phyloP scores from a whole-genome alignment of 2,888 invertebrate genomes.

The Drosophila ustulata region DNA sequence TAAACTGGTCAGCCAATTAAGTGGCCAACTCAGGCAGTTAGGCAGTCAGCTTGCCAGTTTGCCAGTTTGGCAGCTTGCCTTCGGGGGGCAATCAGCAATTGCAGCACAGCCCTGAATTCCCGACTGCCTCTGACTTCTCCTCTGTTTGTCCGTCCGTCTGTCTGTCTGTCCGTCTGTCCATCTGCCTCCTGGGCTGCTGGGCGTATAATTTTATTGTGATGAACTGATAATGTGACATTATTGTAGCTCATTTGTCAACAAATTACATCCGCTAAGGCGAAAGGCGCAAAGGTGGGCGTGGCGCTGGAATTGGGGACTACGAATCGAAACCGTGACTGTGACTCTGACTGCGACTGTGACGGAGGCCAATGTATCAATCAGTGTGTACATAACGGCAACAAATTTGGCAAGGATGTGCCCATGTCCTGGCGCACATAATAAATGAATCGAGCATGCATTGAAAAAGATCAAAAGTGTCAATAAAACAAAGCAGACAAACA shows the following conservation, averaged over 20 bases:
- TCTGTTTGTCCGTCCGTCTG: too few species aligned
- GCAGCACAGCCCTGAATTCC: conserved; percentile 30
- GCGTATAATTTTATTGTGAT: conserved; percentile 80
- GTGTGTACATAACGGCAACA: conserved; percentile 60
- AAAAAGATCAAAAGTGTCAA: conserved; percentile 80
- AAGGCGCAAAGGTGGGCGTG: conserved; percentile 46
- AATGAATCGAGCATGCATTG: conserved; percentile 78
- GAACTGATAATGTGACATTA: conserved; percentile 81
- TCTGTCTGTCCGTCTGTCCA: not conserved
- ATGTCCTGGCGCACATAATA: conserved; percentile 61
- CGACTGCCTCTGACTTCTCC: not conserved
- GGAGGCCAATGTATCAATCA: conserved; percentile 72
- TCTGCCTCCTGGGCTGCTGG: conserved; percentile 14
- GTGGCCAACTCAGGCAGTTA: conserved; percentile 27
- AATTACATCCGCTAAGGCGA: conserved; percentile 66
- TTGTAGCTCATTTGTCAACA: conserved; percentile 79
- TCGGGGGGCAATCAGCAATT: conserved; percentile 48
- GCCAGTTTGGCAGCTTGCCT: not conserved
- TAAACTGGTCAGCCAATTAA: conserved; percentile 58
- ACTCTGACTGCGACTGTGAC: not conserved
- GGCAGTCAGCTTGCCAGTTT: not conserved
- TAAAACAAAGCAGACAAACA: conserved; percentile 77
- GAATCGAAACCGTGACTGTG: not conserved
- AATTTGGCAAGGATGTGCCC: conserved; percentile 47
- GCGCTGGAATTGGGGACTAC: not conserved